These are phyloP conservation scores for Labroides dimidiatus DNA, from an alignment of 2,797 vertebrate genomes.

Conservation along the genomic window DNA sequence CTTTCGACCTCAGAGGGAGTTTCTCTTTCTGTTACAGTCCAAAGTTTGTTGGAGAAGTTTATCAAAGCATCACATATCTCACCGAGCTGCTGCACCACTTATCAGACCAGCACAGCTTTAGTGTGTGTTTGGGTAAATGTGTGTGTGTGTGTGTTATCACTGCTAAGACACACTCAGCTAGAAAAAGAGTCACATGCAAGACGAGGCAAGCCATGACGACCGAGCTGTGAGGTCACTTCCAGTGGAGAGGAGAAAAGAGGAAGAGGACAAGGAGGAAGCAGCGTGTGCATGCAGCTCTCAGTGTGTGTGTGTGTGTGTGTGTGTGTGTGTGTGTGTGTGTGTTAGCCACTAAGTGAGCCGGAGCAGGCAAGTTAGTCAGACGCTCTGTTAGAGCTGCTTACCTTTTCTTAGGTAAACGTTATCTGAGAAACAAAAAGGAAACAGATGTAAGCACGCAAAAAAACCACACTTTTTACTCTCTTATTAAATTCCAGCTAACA, in stretches of 20 bases:
- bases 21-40: not conserved
- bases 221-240: slow-evolving; percentile 63
- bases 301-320: slow-evolving; percentile 8
- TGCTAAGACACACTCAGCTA: slow-evolving; percentile 53
- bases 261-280: slow-evolving; percentile 30
- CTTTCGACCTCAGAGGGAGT: slow-evolving; percentile 11
- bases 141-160: slow-evolving; percentile 35
- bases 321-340: slow-evolving; percentile 8
- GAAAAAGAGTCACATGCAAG: slow-evolving; percentile 57
- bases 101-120: slow-evolving; percentile 57
- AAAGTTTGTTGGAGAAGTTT: slow-evolving; percentile 23
- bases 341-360: slow-evolving; percentile 51
- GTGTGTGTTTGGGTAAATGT: slow-evolving; percentile 10
- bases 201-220: slow-evolving; percentile 38
- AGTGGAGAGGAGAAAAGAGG: slow-evolving; percentile 40
- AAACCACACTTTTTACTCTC: slow-evolving; percentile 19
- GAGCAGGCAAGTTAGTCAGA: slow-evolving; percentile 61
- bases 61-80: slow-evolving; percentile 44
- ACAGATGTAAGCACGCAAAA: slow-evolving; percentile 47
- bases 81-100: slow-evolving; percentile 41
- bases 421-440: slow-evolving; percentile 84
- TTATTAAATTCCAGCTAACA: slow-evolving; percentile 15
- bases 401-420: slow-evolving; percentile 88
- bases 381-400: slow-evolving; percentile 76
- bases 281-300: slow-evolving; percentile 63